Evolutionary conservation across 2,113 vertebrate species (phyloP).

Genomic region (Saiga tatarica): DNA sequence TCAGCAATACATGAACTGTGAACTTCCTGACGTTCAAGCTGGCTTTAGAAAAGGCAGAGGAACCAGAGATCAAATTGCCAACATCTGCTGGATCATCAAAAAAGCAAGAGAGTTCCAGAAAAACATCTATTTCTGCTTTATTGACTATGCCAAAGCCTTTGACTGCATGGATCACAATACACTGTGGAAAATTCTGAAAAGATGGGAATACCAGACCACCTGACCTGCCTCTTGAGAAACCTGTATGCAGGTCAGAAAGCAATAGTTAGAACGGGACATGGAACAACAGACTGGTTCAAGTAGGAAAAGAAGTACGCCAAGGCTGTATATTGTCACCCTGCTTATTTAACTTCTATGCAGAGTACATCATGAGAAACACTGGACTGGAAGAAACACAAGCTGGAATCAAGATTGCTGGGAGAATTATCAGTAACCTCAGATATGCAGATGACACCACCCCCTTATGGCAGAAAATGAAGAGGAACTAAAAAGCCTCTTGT

Average conservation of each 20-base stretch:
- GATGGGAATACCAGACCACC: background rate
- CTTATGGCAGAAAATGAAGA: background rate
- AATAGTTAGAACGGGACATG: background rate
- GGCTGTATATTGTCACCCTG: background rate
- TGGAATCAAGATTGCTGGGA: background rate
- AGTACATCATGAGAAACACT: background rate
- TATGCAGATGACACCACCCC: background rate
- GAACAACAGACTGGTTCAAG: background rate
- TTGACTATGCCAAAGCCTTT: background rate
- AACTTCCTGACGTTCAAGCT: background rate
- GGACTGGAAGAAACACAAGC: background rate
- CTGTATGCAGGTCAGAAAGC: background rate
- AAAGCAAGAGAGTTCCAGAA: background rate
- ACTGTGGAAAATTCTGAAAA: background rate
- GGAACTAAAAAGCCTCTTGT: background rate
- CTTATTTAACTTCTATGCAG: background rate
- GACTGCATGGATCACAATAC: background rate
- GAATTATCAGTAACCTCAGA: background rate
- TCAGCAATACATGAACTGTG: fast-evolving
- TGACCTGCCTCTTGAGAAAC: background rate
- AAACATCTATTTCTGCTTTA: background rate
- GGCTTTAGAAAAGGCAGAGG: background rate
- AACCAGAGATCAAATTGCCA: background rate
- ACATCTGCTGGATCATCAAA: fast-evolving
- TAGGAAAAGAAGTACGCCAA: background rate